Evolutionary conservation across 1,140 invertebrate genomes (phyloP), one percentile per base, ranked within the genome.

Genomic region (Harpegnathos saltator): DNA sequence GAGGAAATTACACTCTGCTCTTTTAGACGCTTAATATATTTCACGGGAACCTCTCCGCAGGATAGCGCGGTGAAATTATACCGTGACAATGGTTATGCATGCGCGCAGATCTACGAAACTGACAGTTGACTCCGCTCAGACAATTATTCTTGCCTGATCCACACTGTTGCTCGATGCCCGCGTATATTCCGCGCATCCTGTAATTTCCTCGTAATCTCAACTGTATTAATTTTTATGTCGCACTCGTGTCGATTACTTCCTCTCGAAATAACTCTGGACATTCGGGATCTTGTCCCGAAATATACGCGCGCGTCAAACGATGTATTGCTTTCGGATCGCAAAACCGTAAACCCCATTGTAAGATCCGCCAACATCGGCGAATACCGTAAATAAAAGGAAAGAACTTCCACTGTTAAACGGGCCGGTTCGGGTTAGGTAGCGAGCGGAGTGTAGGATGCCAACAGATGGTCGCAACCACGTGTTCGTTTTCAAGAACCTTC

Each of bases 401-500:
- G 75, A 59, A 77, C 72, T 80, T 62, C 50, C 58, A 56, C 52
- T 54, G 33, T 44, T 62, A 81, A 72, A 59, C 29, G 38, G 71
- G 68, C 73, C 69, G 73, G 61, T 73, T 86, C 65, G 84, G 24
- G 74, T 73, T 83, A 58, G 72, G 50, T 75, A 44, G 38, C 48
- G 75, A 66, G 58, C 22, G 66, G 66, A 84, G 77, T 73, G 29
- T 68, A 87, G 83, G 75, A 90, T 88, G 86, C 88, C 87, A 93
- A 93, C 92, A 93, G 91, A 93, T 93, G 92, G 90, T 93, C 85
- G 86, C 62, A 83, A 92, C 91, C 92, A 92, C 91, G 91, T 92
- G 91, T 92, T 91, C 62, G 83, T 82, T 89, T 91, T 92, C 90
- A 91, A 91, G 87, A 89, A 91, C 87, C 88, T 75, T 86, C 83